A percentile compares a stretch with the other conserved stretches of the same genome.
Evolutionary conservation across 2,797 vertebrate species (phyloP).

Genomic region (Alcedo atthis): DNA sequence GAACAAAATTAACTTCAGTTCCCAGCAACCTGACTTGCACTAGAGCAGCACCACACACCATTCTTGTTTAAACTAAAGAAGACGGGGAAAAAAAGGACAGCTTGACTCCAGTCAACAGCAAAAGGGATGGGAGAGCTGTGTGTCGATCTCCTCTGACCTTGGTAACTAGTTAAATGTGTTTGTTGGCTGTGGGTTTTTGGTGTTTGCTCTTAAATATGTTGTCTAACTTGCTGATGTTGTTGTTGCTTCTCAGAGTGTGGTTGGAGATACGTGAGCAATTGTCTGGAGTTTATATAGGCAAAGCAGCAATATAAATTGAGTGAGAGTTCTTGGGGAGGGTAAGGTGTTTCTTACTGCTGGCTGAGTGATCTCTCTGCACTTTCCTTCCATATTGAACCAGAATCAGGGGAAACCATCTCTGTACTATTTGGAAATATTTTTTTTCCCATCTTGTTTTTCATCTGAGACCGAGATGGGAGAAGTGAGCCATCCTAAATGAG

Average conservation of each 20-base stretch:
- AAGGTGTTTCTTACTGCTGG: fast-evolving
- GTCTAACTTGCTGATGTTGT: background rate
- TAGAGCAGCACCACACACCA: background rate
- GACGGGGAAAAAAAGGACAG: too few relatives aligned
- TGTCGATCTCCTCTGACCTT: background rate
- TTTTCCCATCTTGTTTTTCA: background rate
- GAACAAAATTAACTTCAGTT: background rate
- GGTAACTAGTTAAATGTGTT: background rate
- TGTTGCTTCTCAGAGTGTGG: background rate
- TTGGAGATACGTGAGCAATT: background rate
- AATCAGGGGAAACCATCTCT: background rate
- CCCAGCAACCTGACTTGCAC: background rate
- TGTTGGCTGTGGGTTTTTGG: background rate
- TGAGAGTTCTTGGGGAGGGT: background rate
- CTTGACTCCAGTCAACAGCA: background rate
- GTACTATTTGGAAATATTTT: background rate
- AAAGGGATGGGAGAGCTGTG: background rate
- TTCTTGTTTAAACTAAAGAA: background rate
- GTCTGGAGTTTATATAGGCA: background rate
- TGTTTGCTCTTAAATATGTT: background rate
- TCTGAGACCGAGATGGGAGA: background rate
- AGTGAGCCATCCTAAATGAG: background rate
- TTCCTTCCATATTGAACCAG: background rate
- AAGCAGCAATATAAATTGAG: background rate
- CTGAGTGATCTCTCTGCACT: background rate